Conservation (phyloP, 2,113 vertebrate genomes). For the Hypanus sabinus region DNA sequence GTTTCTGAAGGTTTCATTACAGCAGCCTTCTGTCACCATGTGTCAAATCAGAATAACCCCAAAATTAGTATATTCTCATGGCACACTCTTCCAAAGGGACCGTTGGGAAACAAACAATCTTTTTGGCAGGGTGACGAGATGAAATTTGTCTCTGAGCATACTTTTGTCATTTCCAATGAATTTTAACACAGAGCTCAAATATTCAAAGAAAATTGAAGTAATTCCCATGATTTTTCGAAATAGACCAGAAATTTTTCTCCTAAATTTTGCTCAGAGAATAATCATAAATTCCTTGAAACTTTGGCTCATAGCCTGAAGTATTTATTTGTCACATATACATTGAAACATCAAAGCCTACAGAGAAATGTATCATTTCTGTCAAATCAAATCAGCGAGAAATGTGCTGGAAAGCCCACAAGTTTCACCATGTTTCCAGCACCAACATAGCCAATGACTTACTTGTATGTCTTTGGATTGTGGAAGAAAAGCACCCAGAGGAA, state of each 20-base stretch:
- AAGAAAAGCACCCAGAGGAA: too few relatives aligned
- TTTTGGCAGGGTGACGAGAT: neutral
- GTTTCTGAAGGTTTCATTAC: neutral
- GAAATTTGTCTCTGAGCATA: too few relatives aligned
- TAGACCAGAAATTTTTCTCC: neutral
- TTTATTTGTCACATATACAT: too few relatives aligned
- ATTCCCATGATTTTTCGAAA: neutral
- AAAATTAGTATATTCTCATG: neutral
- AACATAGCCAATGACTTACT: too few relatives aligned
- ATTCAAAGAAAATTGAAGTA: neutral
- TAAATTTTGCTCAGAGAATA: neutral
- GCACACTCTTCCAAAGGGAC: neutral
- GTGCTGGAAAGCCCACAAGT: too few relatives aligned
- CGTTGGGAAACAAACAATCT: neutral
- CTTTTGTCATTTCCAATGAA: neutral
- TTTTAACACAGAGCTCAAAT: neutral
- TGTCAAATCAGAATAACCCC: neutral
- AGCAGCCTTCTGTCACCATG: neutral
- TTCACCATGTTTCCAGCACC: too few relatives aligned
- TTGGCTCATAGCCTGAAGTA: too few relatives aligned
- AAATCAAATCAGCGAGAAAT: too few relatives aligned
- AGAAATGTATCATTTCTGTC: too few relatives aligned
- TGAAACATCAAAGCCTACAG: too few relatives aligned
- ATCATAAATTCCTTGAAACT: neutral
- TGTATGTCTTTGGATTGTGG: too few relatives aligned